Evolutionary conservation across 2,113 vertebrate genomes (phyloP).

Genomic region (Podarcis cretensis): DNA sequence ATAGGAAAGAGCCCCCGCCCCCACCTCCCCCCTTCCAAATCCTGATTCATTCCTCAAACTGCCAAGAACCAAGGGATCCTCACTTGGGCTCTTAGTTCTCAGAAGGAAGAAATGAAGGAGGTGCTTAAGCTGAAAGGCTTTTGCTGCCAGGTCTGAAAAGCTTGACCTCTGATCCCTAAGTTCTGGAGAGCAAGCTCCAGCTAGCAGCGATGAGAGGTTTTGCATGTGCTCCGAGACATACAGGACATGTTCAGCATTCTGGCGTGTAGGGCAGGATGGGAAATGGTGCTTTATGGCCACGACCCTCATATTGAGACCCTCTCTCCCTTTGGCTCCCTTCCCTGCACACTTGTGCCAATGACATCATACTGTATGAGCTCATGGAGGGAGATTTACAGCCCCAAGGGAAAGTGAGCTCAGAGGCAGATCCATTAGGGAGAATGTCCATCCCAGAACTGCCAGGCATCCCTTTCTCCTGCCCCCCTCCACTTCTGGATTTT

Average conservation of each 20-base stretch:
- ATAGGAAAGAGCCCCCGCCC: too few species aligned
- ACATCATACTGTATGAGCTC: constrained; percentile 8
- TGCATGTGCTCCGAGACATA: not conserved
- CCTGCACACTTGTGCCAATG: not conserved
- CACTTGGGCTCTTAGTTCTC: not conserved
- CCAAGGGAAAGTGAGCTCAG: not conserved
- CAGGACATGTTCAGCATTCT: not conserved
- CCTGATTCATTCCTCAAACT: not conserved
- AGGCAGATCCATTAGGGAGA: not conserved
- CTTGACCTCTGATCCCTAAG: not conserved
- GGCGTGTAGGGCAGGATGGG: too few species aligned
- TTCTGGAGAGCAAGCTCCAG: too few species aligned
- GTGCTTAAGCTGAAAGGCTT: too few species aligned
- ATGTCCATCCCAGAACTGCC: not conserved
- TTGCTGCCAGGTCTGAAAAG: not conserved
- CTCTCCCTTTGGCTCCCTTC: constrained; percentile 1
- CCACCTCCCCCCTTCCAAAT: not conserved
- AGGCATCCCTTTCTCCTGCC: too few species aligned
- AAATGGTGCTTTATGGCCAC: not conserved
- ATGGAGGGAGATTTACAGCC: not conserved
- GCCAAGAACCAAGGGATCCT: not conserved
- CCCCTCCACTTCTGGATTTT: too few species aligned
- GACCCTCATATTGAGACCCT: not conserved
- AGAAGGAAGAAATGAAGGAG: not conserved
- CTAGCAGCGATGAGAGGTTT: not conserved